A percentile compares a stretch with the other conserved stretches of the same genome.
Evolutionary conservation across 2,797 vertebrate genomes (phyloP).

Genomic region (Sebastes cheni): DNA sequence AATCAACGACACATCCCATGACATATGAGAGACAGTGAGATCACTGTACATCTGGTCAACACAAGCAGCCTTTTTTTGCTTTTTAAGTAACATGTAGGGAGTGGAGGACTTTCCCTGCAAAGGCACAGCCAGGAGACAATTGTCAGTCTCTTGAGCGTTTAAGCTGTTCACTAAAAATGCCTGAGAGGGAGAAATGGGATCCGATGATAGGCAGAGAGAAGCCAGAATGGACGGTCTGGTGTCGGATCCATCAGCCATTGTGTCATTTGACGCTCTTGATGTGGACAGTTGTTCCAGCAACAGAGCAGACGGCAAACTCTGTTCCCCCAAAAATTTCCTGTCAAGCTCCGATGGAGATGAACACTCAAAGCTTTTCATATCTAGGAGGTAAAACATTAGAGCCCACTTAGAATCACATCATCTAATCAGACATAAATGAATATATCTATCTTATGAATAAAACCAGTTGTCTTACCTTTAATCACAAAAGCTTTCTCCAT

Average conservation of each 20-base stretch:
- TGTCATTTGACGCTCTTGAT: conserved; percentile 46
- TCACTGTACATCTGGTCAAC: conserved; percentile 66
- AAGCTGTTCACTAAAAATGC: conserved; percentile 15
- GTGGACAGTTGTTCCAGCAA: conserved; percentile 63
- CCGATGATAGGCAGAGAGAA: conserved; percentile 31
- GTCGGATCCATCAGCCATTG: conserved; percentile 53
- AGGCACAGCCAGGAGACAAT: conserved; percentile 34
- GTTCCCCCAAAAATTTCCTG: conserved; percentile 69
- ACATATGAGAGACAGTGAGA: conserved; percentile 58
- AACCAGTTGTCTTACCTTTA: conserved; percentile 40
- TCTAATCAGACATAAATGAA: neutral
- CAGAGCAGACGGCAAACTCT: conserved; percentile 67
- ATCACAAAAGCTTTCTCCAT: conserved; percentile 47
- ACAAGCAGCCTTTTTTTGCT: conserved; percentile 33
- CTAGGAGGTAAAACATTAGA: conserved; percentile 39
- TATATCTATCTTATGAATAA: neutral
- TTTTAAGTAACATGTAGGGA: conserved; percentile 63
- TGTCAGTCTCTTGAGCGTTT: conserved; percentile 26
- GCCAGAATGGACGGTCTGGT: conserved; percentile 6
- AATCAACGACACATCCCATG: conserved; percentile 86
- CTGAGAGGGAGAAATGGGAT: conserved; percentile 54
- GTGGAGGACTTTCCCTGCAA: conserved; percentile 80
- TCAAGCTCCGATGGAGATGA: conserved; percentile 73
- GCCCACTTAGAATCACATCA: neutral
- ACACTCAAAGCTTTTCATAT: conserved; percentile 64